Conservation (phyloP, 2,797 vertebrate species). For the Tapera naevia region DNA sequence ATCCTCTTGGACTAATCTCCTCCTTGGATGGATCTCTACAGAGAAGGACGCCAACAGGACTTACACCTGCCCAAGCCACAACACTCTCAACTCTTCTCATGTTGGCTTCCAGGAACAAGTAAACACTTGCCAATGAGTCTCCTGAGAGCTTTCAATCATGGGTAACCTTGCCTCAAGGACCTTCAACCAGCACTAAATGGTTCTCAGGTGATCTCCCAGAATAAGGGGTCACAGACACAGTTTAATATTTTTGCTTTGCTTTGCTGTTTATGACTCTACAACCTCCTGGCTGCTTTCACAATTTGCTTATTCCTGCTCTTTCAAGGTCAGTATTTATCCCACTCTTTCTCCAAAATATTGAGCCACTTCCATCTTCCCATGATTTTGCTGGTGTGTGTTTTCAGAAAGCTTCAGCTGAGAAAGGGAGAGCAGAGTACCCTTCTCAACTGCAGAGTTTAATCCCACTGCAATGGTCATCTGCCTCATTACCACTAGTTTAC, state of each 20-base stretch:
- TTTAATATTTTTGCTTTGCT: neutral
- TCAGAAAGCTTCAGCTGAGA: neutral
- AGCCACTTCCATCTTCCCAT: fast-evolving
- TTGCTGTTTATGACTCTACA: neutral
- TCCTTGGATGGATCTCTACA: neutral
- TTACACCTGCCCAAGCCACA: neutral
- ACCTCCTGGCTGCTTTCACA: neutral
- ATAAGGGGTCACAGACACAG: neutral
- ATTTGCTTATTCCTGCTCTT: neutral
- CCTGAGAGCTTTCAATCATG: neutral
- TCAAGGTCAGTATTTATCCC: neutral
- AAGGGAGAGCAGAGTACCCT: neutral
- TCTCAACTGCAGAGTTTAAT: neutral
- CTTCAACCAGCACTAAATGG: neutral
- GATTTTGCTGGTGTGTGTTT: neutral
- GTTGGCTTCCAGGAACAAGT: neutral
- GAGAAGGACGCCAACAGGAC: neutral
- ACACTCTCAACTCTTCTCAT: neutral
- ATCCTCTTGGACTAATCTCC: neutral
- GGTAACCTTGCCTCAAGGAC: neutral
- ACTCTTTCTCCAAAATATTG: neutral
- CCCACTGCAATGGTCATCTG: neutral
- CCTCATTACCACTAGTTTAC: neutral
- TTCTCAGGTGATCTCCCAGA: neutral
- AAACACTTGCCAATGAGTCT: neutral